Conservation (phyloP, 1,140 invertebrate species). For the Ceratina australensis region DNA sequence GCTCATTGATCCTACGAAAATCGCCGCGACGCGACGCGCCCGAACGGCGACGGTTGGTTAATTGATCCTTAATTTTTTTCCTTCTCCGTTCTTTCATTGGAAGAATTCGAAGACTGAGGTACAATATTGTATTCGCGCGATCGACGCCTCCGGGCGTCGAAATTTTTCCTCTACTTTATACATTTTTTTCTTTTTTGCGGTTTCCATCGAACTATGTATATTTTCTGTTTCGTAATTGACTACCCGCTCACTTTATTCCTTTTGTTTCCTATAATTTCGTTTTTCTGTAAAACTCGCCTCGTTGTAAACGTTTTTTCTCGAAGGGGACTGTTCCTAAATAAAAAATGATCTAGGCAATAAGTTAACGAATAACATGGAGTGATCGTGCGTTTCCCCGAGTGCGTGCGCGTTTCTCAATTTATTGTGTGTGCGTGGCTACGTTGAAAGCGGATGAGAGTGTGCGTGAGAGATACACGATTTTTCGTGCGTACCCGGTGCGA, state of each 20-base stretch:
- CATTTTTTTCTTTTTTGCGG: constrained; percentile 53
- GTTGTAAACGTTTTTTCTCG: constrained; percentile 76
- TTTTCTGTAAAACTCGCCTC: constrained; percentile 54
- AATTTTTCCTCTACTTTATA: constrained; percentile 43
- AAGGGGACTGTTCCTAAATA: constrained; percentile 80
- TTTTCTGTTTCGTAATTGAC: background rate
- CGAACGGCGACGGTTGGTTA: constrained; percentile 17
- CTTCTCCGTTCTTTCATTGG: constrained; percentile 66
- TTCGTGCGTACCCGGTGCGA: constrained; percentile 34
- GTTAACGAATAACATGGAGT: constrained; percentile 57
- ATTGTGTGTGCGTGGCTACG: background rate
- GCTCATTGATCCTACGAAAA: constrained; percentile 58
- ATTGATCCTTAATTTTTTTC: constrained; percentile 18
- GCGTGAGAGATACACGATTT: constrained; percentile 10
- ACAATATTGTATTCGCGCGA: constrained; percentile 39
- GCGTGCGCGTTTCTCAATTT: constrained; percentile 38
- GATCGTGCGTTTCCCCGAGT: constrained; percentile 1
- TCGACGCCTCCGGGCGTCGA: constrained; percentile 38
- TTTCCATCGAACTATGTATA: constrained; percentile 53
- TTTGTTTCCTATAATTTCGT: constrained; percentile 57
- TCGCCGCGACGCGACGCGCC: constrained; percentile 53
- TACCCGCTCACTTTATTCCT: constrained; percentile 36
- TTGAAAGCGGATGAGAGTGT: background rate
- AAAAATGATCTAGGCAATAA: constrained; percentile 77
- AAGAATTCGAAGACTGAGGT: constrained; percentile 76